A percentile compares a stretch with the other conserved stretches of the same genome.
phyloP scores from a whole-genome alignment of 2,888 invertebrate species.

The Geotrupes spiniger region DNA sequence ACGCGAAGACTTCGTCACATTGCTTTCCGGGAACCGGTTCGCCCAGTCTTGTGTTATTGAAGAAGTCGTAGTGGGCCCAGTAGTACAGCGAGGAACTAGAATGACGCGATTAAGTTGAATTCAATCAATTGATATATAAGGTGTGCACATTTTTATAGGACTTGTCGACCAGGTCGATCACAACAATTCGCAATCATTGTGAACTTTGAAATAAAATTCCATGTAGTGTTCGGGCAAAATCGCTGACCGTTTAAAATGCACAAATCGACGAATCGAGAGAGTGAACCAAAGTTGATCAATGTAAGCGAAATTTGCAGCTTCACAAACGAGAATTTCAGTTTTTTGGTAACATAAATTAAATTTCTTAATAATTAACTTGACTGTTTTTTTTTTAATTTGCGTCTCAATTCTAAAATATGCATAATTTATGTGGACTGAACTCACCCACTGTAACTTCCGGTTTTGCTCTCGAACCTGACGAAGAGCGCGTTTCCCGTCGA shows the following conservation, averaged over 20 bases:
- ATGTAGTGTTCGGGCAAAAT: too few species aligned
- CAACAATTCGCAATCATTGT: too few species aligned
- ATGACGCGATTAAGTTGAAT: constrained; percentile 11
- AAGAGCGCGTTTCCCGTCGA: constrained; percentile 84
- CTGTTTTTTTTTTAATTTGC: background rate
- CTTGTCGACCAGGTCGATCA: too few species aligned
- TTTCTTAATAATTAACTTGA: too few species aligned
- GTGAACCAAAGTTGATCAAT: too few species aligned
- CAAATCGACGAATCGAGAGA: too few species aligned
- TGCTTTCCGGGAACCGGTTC: constrained; percentile 76
- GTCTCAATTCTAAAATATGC: background rate
- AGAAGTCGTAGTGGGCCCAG: constrained; percentile 93
- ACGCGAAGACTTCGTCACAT: constrained; percentile 85
- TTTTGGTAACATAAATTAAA: too few species aligned
- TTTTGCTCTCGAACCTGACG: constrained; percentile 87
- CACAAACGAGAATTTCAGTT: too few species aligned
- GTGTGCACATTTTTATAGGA: constrained; percentile 2
- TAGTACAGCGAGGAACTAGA: constrained; percentile 85
- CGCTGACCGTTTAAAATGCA: too few species aligned
- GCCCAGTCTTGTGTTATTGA: constrained; percentile 85
- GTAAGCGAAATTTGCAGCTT: too few species aligned
- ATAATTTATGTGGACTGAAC: constrained; percentile 27
- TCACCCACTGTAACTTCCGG: constrained; percentile 86
- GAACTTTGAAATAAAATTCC: too few species aligned
- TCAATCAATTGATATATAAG: background rate